Percentiles rank a stretch among this genome's conserved stretches.
Conservation (phyloP, 2,797 vertebrate species). For the Prunella strophiata region DNA sequence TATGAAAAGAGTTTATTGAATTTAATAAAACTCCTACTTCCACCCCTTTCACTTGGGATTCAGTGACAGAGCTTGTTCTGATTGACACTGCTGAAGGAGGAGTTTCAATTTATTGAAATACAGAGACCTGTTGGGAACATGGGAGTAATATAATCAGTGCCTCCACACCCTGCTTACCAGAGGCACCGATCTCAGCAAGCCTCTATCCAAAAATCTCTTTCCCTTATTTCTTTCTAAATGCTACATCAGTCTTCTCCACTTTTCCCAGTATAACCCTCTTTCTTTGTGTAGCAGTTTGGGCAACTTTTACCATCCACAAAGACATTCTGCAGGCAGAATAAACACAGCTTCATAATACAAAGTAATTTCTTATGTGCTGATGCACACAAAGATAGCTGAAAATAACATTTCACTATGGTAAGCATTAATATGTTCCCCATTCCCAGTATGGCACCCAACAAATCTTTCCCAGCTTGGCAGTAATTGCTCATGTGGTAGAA, state of each 20-base stretch:
- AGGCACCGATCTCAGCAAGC: not conserved
- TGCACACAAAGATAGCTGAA: not conserved
- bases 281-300: not conserved
- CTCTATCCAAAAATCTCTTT: not conserved
- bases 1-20: not conserved
- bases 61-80: not conserved
- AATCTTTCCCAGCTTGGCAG: not conserved
- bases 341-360: not conserved
- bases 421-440: not conserved
- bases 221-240: not conserved
- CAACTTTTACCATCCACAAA: not conserved
- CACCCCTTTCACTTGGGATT: not conserved
- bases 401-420: accelerated
- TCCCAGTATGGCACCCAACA: accelerated
- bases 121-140: not conserved
- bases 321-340: not conserved
- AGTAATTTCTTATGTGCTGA: not conserved
- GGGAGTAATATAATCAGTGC: not conserved
- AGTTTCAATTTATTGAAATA: not conserved
- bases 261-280: not conserved
- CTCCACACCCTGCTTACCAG: not conserved
- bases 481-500: not conserved
- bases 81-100: not conserved
- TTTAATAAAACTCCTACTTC: not conserved
- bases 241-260: not conserved